phyloP scores from a whole-genome alignment of 2,888 invertebrate genomes.

The Sesia bembeciformis region DNA sequence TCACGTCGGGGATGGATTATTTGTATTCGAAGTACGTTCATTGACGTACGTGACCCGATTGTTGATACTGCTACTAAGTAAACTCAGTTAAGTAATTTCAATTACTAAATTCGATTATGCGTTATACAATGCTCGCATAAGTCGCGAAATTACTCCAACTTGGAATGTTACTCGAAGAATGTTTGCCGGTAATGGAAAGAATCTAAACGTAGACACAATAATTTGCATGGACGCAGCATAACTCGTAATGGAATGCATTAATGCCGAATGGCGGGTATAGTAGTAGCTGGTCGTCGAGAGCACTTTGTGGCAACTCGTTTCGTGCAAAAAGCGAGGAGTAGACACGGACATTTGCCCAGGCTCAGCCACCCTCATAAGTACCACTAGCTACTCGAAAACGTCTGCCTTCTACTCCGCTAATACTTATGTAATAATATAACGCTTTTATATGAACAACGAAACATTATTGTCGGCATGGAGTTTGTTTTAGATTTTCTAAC shows the following conservation, averaged over 20 bases:
- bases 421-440: background rate
- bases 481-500: too few species aligned
- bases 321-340: slow-evolving; percentile 32
- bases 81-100: slow-evolving; percentile 46
- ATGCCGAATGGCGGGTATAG: slow-evolving; percentile 32
- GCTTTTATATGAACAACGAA: too few species aligned
- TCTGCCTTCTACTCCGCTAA: background rate
- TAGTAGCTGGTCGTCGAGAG: slow-evolving; percentile 24
- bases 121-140: background rate
- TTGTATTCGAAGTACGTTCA: slow-evolving; percentile 55
- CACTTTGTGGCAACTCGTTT: slow-evolving; percentile 31
- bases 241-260: slow-evolving; percentile 52
- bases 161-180: slow-evolving; percentile 10
- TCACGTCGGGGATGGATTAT: slow-evolving; percentile 38
- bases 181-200: slow-evolving; percentile 18
- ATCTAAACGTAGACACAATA: slow-evolving; percentile 30
- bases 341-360: slow-evolving; percentile 25
- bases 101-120: slow-evolving; percentile 41
- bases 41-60: slow-evolving; percentile 45
- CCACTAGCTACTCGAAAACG: background rate
- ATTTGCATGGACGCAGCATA: slow-evolving; percentile 39
- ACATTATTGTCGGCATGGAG: too few species aligned
- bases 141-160: slow-evolving; percentile 1
- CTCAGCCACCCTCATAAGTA: background rate
- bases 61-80: slow-evolving; percentile 49